Conservation (phyloP, 2,797 vertebrate species). For the Brachymystax lenok region DNA sequence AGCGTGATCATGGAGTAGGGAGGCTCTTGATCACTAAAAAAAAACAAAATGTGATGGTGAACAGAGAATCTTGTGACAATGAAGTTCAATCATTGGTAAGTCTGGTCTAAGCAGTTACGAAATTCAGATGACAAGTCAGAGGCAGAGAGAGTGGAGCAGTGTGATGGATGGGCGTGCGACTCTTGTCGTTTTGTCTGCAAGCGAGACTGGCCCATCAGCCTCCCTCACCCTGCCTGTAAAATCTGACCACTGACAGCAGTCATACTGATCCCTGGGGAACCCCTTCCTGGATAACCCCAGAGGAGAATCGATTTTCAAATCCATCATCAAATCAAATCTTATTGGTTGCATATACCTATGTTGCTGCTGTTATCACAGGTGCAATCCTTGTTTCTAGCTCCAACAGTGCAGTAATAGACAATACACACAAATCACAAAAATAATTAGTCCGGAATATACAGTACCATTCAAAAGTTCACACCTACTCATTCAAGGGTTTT, state of each 20-base stretch:
- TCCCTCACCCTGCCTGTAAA: conserved; percentile 33
- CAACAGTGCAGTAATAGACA: too few relatives aligned
- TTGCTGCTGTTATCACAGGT: too few relatives aligned
- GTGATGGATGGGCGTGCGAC: not conserved
- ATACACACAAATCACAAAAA: too few relatives aligned
- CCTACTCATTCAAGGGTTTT: too few relatives aligned
- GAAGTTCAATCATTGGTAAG: conserved; percentile 1
- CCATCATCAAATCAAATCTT: not conserved
- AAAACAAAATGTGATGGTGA: not conserved
- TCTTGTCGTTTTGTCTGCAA: conserved; percentile 21
- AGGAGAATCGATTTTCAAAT: conserved; percentile 1
- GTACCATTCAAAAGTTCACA: too few relatives aligned
- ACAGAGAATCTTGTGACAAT: not conserved
- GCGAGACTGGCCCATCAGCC: conserved; percentile 20
- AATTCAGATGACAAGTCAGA: conserved; percentile 19
- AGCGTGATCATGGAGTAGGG: conserved; percentile 99
- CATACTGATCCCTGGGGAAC: conserved; percentile 21
- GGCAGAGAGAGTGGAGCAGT: not conserved
- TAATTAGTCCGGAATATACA: not conserved
- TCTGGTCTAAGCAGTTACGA: conserved; percentile 10
- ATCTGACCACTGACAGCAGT: conserved; percentile 33
- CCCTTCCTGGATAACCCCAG: conserved; percentile 12
- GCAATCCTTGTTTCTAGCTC: too few relatives aligned
- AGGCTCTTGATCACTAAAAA: conserved; percentile 97
- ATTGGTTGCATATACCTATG: too few relatives aligned